Evolutionary conservation across 2,113 vertebrate genomes (phyloP).

Genomic region (Verasper variegatus): DNA sequence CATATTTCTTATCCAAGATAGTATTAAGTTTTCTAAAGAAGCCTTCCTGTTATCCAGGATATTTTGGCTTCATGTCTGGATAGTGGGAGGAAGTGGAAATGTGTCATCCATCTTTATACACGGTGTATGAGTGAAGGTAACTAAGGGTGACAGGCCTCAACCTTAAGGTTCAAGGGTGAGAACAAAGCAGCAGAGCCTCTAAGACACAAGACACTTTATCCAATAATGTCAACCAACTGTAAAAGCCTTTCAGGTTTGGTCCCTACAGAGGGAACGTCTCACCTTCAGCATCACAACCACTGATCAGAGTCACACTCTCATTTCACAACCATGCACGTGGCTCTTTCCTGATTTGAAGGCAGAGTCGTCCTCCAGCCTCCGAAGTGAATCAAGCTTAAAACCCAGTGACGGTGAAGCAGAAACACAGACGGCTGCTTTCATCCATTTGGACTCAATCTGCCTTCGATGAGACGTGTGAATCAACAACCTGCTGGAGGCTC

Average conservation of each 20-base stretch:
- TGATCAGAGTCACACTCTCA: neutral
- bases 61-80: no score
- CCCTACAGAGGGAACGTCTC: neutral
- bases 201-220: no score
- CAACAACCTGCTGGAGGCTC: conserved; percentile 20
- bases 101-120: no score
- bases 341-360: conserved; percentile 31
- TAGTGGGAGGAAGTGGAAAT: no score
- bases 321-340: conserved; percentile 12
- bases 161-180: no score
- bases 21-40: no score
- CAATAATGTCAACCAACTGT: no score
- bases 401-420: conserved; percentile 24
- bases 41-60: no score
- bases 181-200: no score
- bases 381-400: conserved; percentile 46
- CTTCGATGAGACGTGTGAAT: conserved; percentile 51
- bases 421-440: conserved; percentile 47
- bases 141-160: no score
- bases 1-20: no score
- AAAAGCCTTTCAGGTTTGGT: neutral
- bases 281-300: neutral
- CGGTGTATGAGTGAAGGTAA: no score
- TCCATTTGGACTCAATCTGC: conserved; percentile 58
- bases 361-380: conserved; percentile 11